Conservation (phyloP, 2,797 vertebrate genomes). For the Fistularia commersonii region DNA sequence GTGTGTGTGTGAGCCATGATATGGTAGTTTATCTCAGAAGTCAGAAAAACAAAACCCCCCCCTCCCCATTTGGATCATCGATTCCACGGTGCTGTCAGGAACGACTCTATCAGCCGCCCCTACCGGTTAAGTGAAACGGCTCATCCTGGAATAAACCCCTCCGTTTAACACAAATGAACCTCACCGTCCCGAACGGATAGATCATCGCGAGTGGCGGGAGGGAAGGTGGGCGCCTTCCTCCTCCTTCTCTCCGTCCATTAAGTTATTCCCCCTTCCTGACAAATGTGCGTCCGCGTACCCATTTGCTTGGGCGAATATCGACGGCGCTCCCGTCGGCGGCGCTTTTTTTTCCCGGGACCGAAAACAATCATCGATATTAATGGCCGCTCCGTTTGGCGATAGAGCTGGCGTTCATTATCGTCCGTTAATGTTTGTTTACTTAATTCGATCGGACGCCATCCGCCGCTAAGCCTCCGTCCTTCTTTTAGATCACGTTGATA, state of each 20-base stretch:
- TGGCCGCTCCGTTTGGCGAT: slow-evolving; percentile 51
- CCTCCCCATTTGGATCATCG: no score
- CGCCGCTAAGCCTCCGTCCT: slow-evolving; percentile 36
- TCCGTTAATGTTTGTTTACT: slow-evolving; percentile 66
- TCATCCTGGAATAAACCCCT: slow-evolving; percentile 40
- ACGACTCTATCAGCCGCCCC: slow-evolving; percentile 26
- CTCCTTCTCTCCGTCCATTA: slow-evolving; percentile 51
- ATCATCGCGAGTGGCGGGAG: slow-evolving; percentile 38
- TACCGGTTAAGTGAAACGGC: slow-evolving; percentile 45
- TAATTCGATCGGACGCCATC: slow-evolving; percentile 54
- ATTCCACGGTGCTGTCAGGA: no score
- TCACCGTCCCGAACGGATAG: slow-evolving; percentile 47
- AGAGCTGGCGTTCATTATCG: slow-evolving; percentile 60
- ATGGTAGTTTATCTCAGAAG: neutral
- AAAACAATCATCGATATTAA: slow-evolving; percentile 62
- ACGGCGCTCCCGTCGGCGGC: slow-evolving; percentile 36
- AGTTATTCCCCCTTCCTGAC: slow-evolving; percentile 45
- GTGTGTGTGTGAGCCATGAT: slow-evolving; percentile 2
- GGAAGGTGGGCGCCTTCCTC: slow-evolving; percentile 42
- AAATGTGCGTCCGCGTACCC: slow-evolving; percentile 40
- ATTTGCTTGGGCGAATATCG: slow-evolving; percentile 53
- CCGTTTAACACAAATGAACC: slow-evolving; percentile 54
- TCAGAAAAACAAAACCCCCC: slow-evolving; percentile 17
- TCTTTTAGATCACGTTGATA: slow-evolving; percentile 16
- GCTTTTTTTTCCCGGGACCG: slow-evolving; percentile 23